Evolutionary conservation across 2,113 vertebrate species (phyloP), one percentile per base, ranked within the genome.

Genomic region (Rattus norvegicus): DNA sequence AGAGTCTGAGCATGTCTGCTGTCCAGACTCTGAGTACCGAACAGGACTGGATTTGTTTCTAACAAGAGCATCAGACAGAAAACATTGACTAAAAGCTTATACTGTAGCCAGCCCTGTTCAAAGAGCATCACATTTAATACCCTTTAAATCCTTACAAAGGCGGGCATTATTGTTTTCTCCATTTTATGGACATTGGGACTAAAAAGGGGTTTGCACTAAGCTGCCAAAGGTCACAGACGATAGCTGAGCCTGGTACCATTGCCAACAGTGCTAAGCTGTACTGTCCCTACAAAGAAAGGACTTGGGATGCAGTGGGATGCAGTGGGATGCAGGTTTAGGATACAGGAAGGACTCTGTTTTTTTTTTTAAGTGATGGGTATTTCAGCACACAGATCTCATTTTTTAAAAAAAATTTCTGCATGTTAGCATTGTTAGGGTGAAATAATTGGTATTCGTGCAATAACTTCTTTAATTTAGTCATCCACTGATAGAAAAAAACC

Each of bases 401-500:
- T 1, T 33, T 69, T 69, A 33, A 11, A 20, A 54, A 33, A 11
- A 20, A 54, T 69, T 80, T 86, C 61, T 73, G 65, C 92, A 5
- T 88, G 0, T 77, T 95, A 94, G 85, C 12, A 69, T 16, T 33
- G 39, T 28, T 30, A 61, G 88, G 1, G 26, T 83, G 54, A 88
- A 77, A 86, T 95, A 86, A 92, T 70, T 84, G 52, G 12, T 36
- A 54, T 39, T 89, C 7, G 63, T 69, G 20, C 72, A 33, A 52
- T 49, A 80, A 86, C 36, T 94, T 86, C 14, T 90, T 92, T 75
- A 95, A 0, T 90, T 88, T 85, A 33, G 88, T 88, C 47, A 88
- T 88, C 22, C 16, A 33, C 14, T 92, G 19, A 81, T 72, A 89
- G 20, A 90, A 65, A 92, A 95, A 13, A 54, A 54, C 3, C 7